Percentiles rank a stretch among this genome's conserved stretches.
Conservation (phyloP, 2,888 invertebrate species). For the Coenonympha arcania region DNA sequence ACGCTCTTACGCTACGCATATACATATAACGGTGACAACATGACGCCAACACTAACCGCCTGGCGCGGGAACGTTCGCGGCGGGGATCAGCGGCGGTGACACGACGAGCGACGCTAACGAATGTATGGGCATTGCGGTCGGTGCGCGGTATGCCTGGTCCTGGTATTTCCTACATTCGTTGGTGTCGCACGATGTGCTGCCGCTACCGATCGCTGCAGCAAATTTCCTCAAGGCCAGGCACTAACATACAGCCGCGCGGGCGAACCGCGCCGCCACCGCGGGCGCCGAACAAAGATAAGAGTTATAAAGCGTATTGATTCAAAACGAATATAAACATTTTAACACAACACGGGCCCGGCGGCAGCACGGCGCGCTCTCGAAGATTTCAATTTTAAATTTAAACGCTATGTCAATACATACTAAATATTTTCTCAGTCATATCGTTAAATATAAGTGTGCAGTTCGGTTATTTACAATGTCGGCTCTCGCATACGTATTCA, state of each 20-base stretch:
- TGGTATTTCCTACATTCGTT: too few species aligned
- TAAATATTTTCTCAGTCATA: constrained; percentile 61
- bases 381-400: constrained; percentile 26
- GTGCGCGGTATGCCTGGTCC: too few species aligned
- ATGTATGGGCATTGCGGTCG: too few species aligned
- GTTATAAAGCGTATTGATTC: constrained; percentile 68
- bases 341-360: constrained; percentile 42
- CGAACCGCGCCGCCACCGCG: constrained; percentile 47
- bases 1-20: constrained; percentile 42
- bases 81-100: too few species aligned
- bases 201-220: too few species aligned
- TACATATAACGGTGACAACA: constrained; percentile 51
- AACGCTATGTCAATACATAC: constrained; percentile 52
- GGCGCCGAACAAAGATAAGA: constrained; percentile 48
- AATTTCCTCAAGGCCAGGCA: too few species aligned
- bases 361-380: constrained; percentile 44
- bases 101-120: too few species aligned
- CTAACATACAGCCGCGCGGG: constrained; percentile 39
- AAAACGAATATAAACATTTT: constrained; percentile 52
- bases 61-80: constrained; percentile 26
- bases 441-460: constrained; percentile 56
- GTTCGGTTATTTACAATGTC: constrained; percentile 50
- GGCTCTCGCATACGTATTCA: constrained; percentile 54
- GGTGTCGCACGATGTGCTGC: too few species aligned
- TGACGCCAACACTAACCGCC: constrained; percentile 52